Evolutionary conservation across 1,140 invertebrate species (phyloP).

Genomic region (Drosophila subobscura): DNA sequence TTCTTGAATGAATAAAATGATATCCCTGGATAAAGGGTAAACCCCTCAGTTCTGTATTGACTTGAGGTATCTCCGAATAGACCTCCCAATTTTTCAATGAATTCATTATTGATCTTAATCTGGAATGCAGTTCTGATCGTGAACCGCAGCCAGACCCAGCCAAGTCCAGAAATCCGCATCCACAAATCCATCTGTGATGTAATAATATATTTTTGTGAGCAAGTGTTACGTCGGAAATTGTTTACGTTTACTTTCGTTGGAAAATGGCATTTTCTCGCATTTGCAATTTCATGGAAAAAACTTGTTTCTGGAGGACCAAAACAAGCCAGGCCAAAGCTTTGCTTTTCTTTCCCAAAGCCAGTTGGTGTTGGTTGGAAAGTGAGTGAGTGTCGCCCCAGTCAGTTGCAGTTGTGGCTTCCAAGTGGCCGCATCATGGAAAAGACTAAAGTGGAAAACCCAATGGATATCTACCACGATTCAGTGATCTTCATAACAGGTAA

Average conservation of each 20-base stretch:
- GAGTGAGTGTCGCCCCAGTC: conserved; percentile 14
- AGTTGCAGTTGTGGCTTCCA: conserved; percentile 54
- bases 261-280: conserved; percentile 29
- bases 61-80: no score
- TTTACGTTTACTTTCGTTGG: conserved; percentile 32
- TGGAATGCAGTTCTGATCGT: conserved; percentile 4
- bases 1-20: no score
- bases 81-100: no score
- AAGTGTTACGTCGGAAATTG: conserved; percentile 43
- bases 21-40: no score
- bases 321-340: conserved; percentile 22
- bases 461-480: conserved; percentile 67
- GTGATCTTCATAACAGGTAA: conserved; percentile 81
- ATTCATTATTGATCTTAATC: no score
- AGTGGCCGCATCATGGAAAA: conserved; percentile 49
- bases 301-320: conserved; percentile 70
- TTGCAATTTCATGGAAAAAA: conserved; percentile 58
- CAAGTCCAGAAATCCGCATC: not conserved
- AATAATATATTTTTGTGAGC: conserved; percentile 25
- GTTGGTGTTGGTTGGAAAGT: conserved; percentile 41
- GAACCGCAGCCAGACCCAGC: conserved; percentile 19
- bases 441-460: conserved; percentile 9
- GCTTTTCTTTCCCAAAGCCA: conserved; percentile 62
- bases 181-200: conserved; percentile 19
- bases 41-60: no score